Percentiles rank a stretch among this genome's conserved stretches.
phyloP scores from a whole-genome alignment of 1,140 invertebrate genomes.

The Brachionus koreanus region DNA sequence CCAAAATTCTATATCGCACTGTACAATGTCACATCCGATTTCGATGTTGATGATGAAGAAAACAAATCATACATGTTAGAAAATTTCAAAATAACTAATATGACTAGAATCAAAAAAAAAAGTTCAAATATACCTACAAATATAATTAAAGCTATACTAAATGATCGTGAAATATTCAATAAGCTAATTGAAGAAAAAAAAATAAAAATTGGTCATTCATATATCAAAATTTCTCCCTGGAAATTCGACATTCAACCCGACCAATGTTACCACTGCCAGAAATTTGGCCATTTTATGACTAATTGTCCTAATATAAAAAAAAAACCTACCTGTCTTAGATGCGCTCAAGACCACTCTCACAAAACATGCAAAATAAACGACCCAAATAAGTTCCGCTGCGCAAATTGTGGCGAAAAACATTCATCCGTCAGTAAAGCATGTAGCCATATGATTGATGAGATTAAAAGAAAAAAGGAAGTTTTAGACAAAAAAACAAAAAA shows the following conservation, averaged over 20 bases:
- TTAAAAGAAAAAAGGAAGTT: background rate
- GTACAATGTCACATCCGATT: background rate
- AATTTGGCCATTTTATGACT: background rate
- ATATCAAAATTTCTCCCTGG: background rate
- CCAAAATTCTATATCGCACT: background rate
- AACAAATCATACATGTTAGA: background rate
- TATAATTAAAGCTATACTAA: background rate
- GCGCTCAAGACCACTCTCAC: background rate
- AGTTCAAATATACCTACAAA: background rate
- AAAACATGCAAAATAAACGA: background rate
- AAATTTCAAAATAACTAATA: background rate
- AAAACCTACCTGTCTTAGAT: background rate
- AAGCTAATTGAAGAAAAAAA: background rate
- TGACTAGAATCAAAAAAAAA: background rate
- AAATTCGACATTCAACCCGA: background rate
- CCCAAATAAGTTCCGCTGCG: background rate
- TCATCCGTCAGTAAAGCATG: background rate
- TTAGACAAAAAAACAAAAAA: background rate
- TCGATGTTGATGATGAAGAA: background rate
- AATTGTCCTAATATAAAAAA: background rate
- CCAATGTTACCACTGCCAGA: slow-evolving; percentile 1
- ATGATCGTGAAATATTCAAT: background rate
- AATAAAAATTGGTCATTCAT: background rate
- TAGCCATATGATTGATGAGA: background rate
- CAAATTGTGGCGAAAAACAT: background rate